phyloP scores from a whole-genome alignment of 2,888 invertebrate genomes.

The Zelleria hepariella region DNA sequence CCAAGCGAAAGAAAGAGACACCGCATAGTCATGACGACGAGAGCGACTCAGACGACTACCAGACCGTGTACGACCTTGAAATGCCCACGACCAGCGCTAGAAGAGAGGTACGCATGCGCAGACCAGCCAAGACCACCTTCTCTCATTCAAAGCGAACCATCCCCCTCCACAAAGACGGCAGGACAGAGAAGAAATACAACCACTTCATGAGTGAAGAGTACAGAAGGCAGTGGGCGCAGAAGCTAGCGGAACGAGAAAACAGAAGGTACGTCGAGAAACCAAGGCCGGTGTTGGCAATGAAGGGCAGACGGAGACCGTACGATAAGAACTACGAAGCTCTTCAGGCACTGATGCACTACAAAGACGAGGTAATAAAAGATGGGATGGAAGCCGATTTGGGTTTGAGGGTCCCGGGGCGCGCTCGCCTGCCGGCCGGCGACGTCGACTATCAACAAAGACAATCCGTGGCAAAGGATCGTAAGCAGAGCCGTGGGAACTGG shows the following conservation, averaged over 20 bases:
- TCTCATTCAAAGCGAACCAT: not conserved
- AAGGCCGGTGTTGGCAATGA: not conserved
- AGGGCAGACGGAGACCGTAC: not conserved
- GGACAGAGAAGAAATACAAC: slow-evolving; percentile 16
- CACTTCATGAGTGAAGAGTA: slow-evolving; percentile 50
- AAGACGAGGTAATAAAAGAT: too few relatives aligned
- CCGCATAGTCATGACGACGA: slow-evolving; percentile 20
- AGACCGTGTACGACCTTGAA: slow-evolving; percentile 36
- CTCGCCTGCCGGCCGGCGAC: too few relatives aligned
- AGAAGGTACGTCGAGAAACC: not conserved
- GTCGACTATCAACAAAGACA: too few relatives aligned
- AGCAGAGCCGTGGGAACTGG: slow-evolving; percentile 20
- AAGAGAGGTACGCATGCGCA: not conserved
- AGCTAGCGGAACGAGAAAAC: slow-evolving; percentile 12
- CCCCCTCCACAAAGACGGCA: not conserved
- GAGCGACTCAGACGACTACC: slow-evolving; percentile 39
- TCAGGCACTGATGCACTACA: slow-evolving; percentile 6
- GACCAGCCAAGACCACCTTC: not conserved
- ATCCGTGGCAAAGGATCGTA: too few relatives aligned
- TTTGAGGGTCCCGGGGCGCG: not conserved
- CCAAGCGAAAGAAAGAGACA: slow-evolving; percentile 8
- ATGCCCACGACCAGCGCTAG: slow-evolving; percentile 5
- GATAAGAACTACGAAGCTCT: not conserved
- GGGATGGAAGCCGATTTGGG: slow-evolving; percentile 13
- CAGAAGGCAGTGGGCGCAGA: slow-evolving; percentile 42